Conservation (phyloP, 2,888 invertebrate genomes). For the Stenotaenia linearis region DNA sequence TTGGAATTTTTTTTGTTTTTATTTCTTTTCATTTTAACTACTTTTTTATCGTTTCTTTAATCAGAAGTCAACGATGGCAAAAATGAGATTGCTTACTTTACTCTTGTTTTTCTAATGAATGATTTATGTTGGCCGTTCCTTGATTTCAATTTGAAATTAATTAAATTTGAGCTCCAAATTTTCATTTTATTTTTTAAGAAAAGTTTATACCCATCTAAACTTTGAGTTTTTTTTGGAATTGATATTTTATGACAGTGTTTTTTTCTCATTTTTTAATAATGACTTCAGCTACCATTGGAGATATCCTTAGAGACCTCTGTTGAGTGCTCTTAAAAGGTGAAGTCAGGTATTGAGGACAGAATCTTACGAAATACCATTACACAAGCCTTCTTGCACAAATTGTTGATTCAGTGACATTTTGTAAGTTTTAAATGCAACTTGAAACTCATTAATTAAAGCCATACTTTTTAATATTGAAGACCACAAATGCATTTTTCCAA, state of each 20-base stretch:
- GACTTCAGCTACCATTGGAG: neutral
- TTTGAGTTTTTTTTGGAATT: neutral
- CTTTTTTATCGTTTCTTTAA: neutral
- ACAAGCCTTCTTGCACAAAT: neutral
- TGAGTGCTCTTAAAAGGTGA: constrained; percentile 3
- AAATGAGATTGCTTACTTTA: neutral
- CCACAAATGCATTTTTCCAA: neutral
- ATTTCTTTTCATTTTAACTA: neutral
- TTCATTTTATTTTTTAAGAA: neutral
- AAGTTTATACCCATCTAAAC: neutral
- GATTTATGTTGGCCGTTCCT: neutral
- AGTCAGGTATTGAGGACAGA: neutral
- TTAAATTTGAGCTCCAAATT: neutral
- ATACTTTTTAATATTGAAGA: neutral
- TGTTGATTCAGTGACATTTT: neutral
- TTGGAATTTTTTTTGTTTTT: neutral
- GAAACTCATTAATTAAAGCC: neutral
- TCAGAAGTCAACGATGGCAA: neutral
- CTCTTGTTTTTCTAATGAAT: neutral
- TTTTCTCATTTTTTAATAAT: neutral
- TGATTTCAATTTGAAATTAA: neutral
- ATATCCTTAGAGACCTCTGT: neutral
- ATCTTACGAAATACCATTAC: neutral
- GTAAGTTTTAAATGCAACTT: neutral
- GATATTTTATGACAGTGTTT: neutral